Percentiles rank a stretch among this genome's conserved stretches.
Evolutionary conservation across 2,797 vertebrate species (phyloP).

Genomic region (Sebastiscus tertius): DNA sequence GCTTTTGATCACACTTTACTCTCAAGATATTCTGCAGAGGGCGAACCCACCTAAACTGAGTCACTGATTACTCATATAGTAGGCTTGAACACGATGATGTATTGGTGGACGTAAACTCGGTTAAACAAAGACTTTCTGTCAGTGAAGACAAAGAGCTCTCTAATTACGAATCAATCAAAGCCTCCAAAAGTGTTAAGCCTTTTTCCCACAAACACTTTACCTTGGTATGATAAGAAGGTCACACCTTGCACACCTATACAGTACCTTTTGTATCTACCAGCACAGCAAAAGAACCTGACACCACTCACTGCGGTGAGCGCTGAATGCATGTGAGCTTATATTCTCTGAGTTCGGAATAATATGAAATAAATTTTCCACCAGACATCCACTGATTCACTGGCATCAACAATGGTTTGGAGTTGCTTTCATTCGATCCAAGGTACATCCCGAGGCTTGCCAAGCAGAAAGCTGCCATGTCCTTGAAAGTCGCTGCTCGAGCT

Average conservation of each 20-base stretch:
- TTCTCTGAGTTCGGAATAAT: neutral
- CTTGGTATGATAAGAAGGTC: neutral
- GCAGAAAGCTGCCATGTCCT: slow-evolving; percentile 46
- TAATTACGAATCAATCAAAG: neutral
- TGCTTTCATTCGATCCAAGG: slow-evolving; percentile 2
- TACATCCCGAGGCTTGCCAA: slow-evolving; percentile 23
- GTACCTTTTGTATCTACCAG: neutral
- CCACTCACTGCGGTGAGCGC: neutral
- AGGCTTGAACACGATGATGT: neutral
- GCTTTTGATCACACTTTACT: neutral
- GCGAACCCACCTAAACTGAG: slow-evolving; percentile 6
- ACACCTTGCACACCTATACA: neutral
- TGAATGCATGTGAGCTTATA: neutral
- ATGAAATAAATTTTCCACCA: neutral
- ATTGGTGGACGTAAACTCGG: neutral
- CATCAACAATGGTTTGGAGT: slow-evolving; percentile 20
- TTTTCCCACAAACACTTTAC: neutral
- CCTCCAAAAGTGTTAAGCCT: neutral
- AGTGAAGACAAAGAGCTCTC: neutral
- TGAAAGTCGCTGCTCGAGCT: slow-evolving; percentile 47
- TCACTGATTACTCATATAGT: slow-evolving; percentile 11
- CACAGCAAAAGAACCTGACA: neutral
- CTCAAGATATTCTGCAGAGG: neutral
- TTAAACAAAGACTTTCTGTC: neutral
- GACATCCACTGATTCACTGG: slow-evolving; percentile 22